Evolutionary conservation across 2,113 vertebrate species (phyloP), one percentile per base, ranked within the genome.

Genomic region (Parus major): DNA sequence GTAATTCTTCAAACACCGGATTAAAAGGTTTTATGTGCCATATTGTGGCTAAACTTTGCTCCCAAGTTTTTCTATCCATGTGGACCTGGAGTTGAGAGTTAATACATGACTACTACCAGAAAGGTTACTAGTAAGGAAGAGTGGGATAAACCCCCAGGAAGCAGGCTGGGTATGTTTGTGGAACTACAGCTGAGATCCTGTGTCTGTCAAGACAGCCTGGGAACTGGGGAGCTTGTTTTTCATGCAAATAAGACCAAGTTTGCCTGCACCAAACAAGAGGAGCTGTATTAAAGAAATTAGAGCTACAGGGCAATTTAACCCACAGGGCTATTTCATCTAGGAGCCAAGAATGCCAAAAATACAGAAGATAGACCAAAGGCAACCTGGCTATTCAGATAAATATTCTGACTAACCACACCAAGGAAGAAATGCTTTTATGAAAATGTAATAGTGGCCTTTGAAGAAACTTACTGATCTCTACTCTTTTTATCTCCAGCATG

Each of bases 401-500:
- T 41, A 65, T 68, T 89, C 65, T 61, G 44, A 56, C 88, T 89
- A 94, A 93, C 94, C 81, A 83, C 88, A 91, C 56, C 65, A 93
- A 90, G 83, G 87, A 88, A 86, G 33, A 94, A 95, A 86, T 39
- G 65, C 90, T 89, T 80, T 95, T 88, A 95, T 90, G 90, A 72
- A 95, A 82, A 80, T 15, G 78, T 70, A 90, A 88, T 28, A 44
- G 90, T 59, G 47, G 61, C 71, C 78, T 95, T 95, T 97, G 89
- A 95, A 90, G 94, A 90, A 80, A 86, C 47, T 59, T 52, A 89
- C 59, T 65, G 50, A 91, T 82, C 75, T 91, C 84, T 70, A n/a
- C 18, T 80, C 55, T 86, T 77, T 56, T 31, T 64, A 60, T 83
- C 85, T 90, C 47, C 13, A 83, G n/a, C 15, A 33, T 17, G 31